Conservation (phyloP, 2,113 vertebrate species). For the Alethe castanea region DNA sequence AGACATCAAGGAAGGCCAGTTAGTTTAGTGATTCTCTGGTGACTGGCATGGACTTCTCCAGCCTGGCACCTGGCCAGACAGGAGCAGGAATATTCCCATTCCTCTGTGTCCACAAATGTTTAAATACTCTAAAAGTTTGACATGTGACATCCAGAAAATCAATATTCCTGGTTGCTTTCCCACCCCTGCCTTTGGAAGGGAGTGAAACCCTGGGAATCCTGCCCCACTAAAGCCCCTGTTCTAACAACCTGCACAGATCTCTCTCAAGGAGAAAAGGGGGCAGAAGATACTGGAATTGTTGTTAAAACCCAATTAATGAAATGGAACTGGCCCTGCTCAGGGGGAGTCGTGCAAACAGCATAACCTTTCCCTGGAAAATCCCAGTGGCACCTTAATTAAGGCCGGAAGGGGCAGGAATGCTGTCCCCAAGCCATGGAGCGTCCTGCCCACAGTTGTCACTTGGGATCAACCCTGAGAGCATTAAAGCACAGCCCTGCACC, state of each 20-base stretch:
- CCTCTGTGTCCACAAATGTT: neutral
- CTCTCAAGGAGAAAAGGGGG: neutral
- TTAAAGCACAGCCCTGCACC: constrained; percentile 31
- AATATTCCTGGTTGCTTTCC: neutral
- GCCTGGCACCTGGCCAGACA: neutral
- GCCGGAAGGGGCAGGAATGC: neutral
- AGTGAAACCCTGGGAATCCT: neutral
- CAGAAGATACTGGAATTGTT: neutral
- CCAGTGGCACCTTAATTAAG: constrained; percentile 33
- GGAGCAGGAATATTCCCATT: neutral
- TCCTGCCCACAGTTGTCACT: constrained; percentile 56
- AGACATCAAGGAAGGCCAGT: neutral
- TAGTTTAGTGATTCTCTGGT: neutral
- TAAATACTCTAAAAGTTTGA: neutral
- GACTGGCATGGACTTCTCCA: rapidly evolving
- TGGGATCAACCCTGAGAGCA: constrained; percentile 53
- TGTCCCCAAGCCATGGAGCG: neutral
- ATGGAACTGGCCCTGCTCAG: neutral
- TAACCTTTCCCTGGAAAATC: neutral
- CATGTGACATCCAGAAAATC: neutral
- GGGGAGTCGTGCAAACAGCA: neutral
- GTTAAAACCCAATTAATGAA: neutral
- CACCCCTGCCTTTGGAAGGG: neutral
- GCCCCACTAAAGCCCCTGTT: neutral
- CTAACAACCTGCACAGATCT: neutral